Base-by-base conservation (phyloP, 2,797 vertebrate genomes). In the Rhyacichthys aspro region DNA sequence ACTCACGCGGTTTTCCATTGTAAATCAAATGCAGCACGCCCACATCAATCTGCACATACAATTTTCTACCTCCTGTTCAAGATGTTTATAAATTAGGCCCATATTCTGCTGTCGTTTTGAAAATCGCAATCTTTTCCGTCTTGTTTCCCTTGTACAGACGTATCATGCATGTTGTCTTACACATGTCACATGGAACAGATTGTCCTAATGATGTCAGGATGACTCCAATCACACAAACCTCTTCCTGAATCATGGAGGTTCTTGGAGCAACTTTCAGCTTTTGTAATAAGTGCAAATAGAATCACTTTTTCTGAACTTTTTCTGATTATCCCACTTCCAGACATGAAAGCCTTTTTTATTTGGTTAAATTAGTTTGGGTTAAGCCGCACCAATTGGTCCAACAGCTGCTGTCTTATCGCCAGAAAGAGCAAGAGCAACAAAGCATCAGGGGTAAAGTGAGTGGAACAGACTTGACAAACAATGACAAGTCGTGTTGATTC, bases 171-270 rank as follows among this genome's bases (percentile, higher is more conserved):
- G n/a, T n/a, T 43, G 63, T 49, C 28, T 3, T 60, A 47, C 60
- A 52, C 67, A 38, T 41, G 70, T 87, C 74, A 79, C 76, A 75
- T 74, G 76, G 55, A 75, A 62, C 59, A 74, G 64, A 78, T 65
- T 67, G 59, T 15, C 41, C 37, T 78, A 81, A 84, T 79, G 65
- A 69, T 48, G 69, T 67, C 57, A 70, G 63, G 78, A 73, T 76
- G 83, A 83, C 78, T 84, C 72, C 70, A 60, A 75, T 82, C 74
- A 60, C 63, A 37, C 42, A 33, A 37, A 36, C 28, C 12, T 62
- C 53, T 54, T 70, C 55, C 42, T 16, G 34, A 67, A 60, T 65
- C 72, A 66, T 7, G 55, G 2, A 38, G 37, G 39, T 47, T 68
- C 52, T 36, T 45, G 12, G 7, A 49, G 44, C 11, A 50, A 50